Evolutionary conservation across 2,113 vertebrate genomes (phyloP).

Genomic region (Limanda limanda): DNA sequence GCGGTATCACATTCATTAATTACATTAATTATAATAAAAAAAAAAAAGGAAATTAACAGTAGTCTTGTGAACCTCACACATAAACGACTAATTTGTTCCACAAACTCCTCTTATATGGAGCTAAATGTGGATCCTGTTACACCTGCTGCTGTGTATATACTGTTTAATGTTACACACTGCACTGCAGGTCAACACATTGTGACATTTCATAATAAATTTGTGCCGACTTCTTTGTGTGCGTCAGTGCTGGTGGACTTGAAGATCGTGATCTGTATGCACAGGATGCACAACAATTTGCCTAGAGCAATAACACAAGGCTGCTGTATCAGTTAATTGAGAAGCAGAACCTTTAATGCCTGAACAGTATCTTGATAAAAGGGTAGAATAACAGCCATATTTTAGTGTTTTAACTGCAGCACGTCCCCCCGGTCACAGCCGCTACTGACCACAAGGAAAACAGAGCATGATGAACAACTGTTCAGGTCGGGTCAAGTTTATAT

Average conservation of each 20-base stretch:
- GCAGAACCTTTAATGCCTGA: conserved; percentile 10
- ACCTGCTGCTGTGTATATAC: background rate
- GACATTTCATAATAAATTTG: background rate
- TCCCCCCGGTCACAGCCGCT: conserved; percentile 24
- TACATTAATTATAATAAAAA: background rate
- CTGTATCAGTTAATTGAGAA: conserved; percentile 13
- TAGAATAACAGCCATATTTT: conserved; percentile 42
- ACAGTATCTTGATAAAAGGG: conserved; percentile 26
- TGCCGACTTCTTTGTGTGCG: background rate
- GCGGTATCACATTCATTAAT: conserved; percentile 1
- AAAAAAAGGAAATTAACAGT: background rate
- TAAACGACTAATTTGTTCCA: background rate
- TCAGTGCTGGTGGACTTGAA: background rate
- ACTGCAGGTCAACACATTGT: background rate
- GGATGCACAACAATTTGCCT: background rate
- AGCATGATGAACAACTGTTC: conserved; percentile 54
- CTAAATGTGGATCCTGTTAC: background rate
- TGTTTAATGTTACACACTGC: background rate
- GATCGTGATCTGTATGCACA: background rate
- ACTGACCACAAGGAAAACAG: conserved; percentile 43
- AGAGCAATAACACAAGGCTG: background rate
- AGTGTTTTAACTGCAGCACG: conserved; percentile 42
- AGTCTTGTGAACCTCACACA: background rate
- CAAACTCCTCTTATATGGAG: background rate
- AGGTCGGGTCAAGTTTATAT: conserved; percentile 69